phyloP scores from a whole-genome alignment of 2,888 invertebrate genomes.

The Cenopis cana region DNA sequence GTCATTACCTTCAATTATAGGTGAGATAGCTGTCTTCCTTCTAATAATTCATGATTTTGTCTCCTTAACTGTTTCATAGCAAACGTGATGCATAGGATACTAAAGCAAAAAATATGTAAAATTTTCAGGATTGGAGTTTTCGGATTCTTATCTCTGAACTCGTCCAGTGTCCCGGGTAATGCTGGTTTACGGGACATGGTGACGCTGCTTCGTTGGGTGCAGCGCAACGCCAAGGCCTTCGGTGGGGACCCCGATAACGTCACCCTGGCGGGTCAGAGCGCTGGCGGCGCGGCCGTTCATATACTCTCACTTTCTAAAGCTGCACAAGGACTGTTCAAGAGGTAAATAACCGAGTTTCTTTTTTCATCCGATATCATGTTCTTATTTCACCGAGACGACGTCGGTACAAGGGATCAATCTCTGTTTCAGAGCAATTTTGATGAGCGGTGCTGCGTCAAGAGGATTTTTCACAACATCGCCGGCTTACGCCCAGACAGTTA shows the following conservation, averaged over 20 bases:
- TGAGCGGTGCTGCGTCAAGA: constrained; percentile 69
- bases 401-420: background rate
- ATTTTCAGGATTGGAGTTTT: constrained; percentile 70
- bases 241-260: constrained; percentile 74
- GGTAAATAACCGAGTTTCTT: constrained; percentile 52
- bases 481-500: constrained; percentile 57
- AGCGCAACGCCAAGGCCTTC: constrained; percentile 65
- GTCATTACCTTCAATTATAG: constrained; percentile 80
- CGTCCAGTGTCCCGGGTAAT: constrained; percentile 73
- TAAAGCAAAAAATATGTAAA: background rate
- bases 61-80: background rate
- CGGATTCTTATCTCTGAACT: constrained; percentile 75
- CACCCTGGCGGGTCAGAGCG: constrained; percentile 77
- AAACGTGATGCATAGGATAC: background rate
- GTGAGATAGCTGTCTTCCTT: constrained; percentile 52
- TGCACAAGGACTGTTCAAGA: constrained; percentile 66
- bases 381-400: background rate
- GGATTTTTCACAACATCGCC: constrained; percentile 67
- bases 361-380: background rate
- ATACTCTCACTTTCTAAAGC: constrained; percentile 67
- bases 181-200: constrained; percentile 75
- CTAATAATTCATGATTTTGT: no score
- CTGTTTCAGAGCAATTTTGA: constrained; percentile 67
- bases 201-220: constrained; percentile 75
- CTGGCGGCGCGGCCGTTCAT: constrained; percentile 69